Conservation (phyloP, 30 jellyfish, hydroid and myxozoan genomes). For the Chrysaora quinquecirrha region DNA sequence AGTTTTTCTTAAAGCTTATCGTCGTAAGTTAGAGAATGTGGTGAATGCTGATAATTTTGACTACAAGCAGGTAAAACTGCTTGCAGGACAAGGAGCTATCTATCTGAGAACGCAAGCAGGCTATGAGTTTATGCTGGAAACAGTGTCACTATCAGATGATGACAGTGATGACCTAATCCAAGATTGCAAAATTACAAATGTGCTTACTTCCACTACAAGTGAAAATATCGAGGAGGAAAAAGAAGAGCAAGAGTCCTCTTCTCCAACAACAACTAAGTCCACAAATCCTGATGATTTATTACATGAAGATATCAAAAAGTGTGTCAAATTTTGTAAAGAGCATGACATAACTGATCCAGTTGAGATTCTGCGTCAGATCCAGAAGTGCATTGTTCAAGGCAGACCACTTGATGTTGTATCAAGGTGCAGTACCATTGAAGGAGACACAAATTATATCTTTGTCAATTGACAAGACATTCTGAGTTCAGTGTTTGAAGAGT, state of each 20-base stretch:
- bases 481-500: not conserved
- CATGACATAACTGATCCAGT: not conserved
- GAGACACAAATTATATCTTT: not conserved
- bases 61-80: conserved; percentile 19
- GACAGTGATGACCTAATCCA: not conserved
- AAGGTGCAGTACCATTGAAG: not conserved
- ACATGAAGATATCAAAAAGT: not conserved
- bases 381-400: not conserved
- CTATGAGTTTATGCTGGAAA: not conserved
- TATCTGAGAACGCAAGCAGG: conserved; percentile 3
- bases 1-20: not conserved
- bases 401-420: not conserved
- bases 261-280: not conserved
- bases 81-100: conserved; percentile 16
- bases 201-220: not conserved
- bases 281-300: not conserved
- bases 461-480: not conserved
- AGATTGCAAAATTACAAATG: not conserved
- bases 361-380: not conserved
- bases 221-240: not conserved
- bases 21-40: not conserved
- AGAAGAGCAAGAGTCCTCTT: not conserved
- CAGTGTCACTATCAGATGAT: not conserved
- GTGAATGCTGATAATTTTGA: not conserved
- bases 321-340: not conserved